These are phyloP conservation scores for Campoplex nolae DNA, from an alignment of 2,888 invertebrate species.

Conservation along the genomic window DNA sequence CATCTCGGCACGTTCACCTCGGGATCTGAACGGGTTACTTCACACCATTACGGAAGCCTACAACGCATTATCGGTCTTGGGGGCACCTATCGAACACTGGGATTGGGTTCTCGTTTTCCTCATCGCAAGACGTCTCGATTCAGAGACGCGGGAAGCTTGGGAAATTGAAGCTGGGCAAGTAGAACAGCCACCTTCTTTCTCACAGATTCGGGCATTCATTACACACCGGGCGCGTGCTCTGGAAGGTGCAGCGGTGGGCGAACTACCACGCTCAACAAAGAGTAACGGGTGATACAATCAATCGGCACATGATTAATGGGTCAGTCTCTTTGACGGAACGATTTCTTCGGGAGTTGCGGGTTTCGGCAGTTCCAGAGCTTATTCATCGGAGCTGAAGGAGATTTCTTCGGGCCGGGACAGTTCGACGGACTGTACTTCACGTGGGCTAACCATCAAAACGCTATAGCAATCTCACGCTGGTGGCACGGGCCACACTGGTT, in stretches of 20 bases:
- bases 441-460: slow-evolving; percentile 32
- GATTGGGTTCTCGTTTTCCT: slow-evolving; percentile 13
- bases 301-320: too few species aligned
- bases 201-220: background rate
- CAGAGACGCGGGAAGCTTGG: slow-evolving; percentile 22
- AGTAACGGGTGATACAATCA: too few species aligned
- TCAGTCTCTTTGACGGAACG: background rate
- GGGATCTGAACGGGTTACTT: slow-evolving; percentile 11
- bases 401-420: slow-evolving; percentile 41
- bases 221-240: slow-evolving; percentile 25
- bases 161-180: background rate
- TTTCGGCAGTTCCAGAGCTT: slow-evolving; percentile 65
- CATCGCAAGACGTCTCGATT: background rate
- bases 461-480: slow-evolving; percentile 11
- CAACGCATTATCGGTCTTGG: slow-evolving; percentile 13
- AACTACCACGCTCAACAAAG: too few species aligned
- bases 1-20: background rate
- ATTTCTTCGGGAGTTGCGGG: background rate
- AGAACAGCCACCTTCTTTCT: background rate
- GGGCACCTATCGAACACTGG: slow-evolving; percentile 18
- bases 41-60: slow-evolving; percentile 2
- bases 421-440: slow-evolving; percentile 54
- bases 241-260: background rate
- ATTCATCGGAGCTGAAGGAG: slow-evolving; percentile 35
- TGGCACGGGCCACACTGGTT: slow-evolving; percentile 28